Evolutionary conservation across 2,888 invertebrate genomes (phyloP), one percentile per base, ranked within the genome.

Genomic region (Anoncus sp.): DNA sequence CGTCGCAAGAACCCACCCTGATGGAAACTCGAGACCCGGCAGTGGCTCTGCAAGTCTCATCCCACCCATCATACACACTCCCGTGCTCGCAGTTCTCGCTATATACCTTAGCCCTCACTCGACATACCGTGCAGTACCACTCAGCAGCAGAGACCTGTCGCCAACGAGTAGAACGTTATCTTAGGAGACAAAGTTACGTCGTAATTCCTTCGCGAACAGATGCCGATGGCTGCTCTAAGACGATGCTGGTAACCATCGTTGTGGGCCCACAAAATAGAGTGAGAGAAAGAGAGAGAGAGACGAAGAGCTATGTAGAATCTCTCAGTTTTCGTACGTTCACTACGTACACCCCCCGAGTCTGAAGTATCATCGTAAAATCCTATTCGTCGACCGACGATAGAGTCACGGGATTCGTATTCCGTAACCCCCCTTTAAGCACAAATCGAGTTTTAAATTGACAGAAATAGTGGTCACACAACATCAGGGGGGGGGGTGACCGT

Each of bases 171-270:
- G 65, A 76, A 82, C 89, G 84, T 87, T 89, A 89, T 90, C 90
- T 89, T 88, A 86, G 85, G 85, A 88, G 90, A 89, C 90, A 89
- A 90, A 90, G 87, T 90, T 90, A 87, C 88, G 86, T 90, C 90
- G 90, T 90, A 90, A 90, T 90, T 90, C 90, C 90, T 87, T 90
- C 90, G 88, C 86, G 89, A 90, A 88, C 90, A 90, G 90, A 90
- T 90, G 90, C 90, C 89, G 88, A 90, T 90, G 89, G 84, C 82
- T 82, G 72, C 83, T 85, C 85, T 86, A 87, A 89, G 88, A 88
- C 85, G 83, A 81, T 81, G 78, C 67, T 35, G 81, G 81, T 84
- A 81, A 83, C 83, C 80, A 78, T 81, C 80, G 53, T 67, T 49
- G 55, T 49, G 43, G 43, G 43, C 59, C 22, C 65, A 60, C 60